Base-by-base conservation (phyloP, 1,140 invertebrate species). In the Drosophila repletoides region DNA sequence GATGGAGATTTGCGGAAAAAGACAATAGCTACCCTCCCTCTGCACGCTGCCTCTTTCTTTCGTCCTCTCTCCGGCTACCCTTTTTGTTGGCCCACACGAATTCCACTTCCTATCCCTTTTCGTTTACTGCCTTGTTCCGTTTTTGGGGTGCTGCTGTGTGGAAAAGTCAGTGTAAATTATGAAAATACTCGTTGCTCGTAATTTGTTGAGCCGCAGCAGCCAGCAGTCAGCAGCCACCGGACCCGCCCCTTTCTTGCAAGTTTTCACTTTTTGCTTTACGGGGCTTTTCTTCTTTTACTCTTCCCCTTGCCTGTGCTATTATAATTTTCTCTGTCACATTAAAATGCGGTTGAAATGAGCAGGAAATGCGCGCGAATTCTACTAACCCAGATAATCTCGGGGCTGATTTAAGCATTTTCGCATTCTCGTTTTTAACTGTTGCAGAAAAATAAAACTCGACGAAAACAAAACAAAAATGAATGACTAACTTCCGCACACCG, bases 331-430 rank as follows among this genome's bases (percentile, higher is more conserved):
- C 61, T 74, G 66, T 74, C 70, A 70, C 70, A 73, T 74, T 71
- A 74, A 74, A 74, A 74, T 74, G 67, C 67, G 67, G 71, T 66
- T 71, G 71, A 74, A 74, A 71, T 74, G 71, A 74, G 61, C 71
- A 74, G 71, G 71, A 74, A 74, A 74, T 71, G 71, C 71, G 71
- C 71, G 71, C 71, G 55, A 74, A 74, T 71, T 74, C 71, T 40
- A 74, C 71, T 74, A 74, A 74, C 71, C 71, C 67, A 74, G 71
- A 74, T 74, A 71, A 74, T 74, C 71, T 71, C 33, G 67, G 53
- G 60, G 55, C 64, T 71, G 71, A 71, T 74, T 74, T 74, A 60
- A 66, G 67, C 71, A 71, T 71, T 70, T 60, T 56, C 34, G 34
- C 63, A 61, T 52, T 68, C 43, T 45, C 34, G 34, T 56, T 43